Conservation (phyloP, 1,140 invertebrate species). For the Glomeris maerens region DNA sequence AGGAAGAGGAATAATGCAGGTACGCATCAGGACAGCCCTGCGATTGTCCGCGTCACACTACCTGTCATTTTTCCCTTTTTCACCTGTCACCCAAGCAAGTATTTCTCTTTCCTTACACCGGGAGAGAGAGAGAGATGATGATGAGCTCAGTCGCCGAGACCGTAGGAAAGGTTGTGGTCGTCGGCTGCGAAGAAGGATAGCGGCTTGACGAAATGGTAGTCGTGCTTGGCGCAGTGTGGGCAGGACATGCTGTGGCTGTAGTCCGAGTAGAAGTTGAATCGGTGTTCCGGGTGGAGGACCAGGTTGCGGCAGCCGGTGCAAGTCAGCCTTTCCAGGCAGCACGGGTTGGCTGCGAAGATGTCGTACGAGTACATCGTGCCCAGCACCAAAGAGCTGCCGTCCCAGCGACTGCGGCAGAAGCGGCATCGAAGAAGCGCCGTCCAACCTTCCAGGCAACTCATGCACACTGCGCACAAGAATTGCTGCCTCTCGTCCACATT, state of each 20-base stretch:
- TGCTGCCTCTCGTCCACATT: slow-evolving; percentile 56
- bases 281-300: slow-evolving; percentile 67
- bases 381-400: slow-evolving; percentile 77
- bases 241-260: slow-evolving; percentile 84
- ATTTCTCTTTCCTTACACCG: too few species aligned
- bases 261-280: slow-evolving; percentile 84
- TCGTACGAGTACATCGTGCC: slow-evolving; percentile 97
- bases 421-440: slow-evolving; percentile 57
- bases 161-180: too few species aligned
- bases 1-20: too few species aligned
- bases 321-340: slow-evolving; percentile 83
- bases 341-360: slow-evolving; percentile 90
- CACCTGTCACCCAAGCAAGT: too few species aligned
- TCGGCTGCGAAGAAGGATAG: slow-evolving; percentile 38
- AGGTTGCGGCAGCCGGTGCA: slow-evolving; percentile 79
- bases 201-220: slow-evolving; percentile 89
- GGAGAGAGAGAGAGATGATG: too few species aligned
- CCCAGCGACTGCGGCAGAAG: slow-evolving; percentile 74
- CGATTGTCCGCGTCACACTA: too few species aligned
- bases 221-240: slow-evolving; percentile 73
- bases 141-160: too few species aligned
- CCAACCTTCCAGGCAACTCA: slow-evolving; percentile 70
- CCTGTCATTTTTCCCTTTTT: too few species aligned
- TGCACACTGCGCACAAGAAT: slow-evolving; percentile 84
- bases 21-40: too few species aligned